Base-by-base conservation (phyloP, 1,140 invertebrate species). In the Chironomus tepperi region DNA sequence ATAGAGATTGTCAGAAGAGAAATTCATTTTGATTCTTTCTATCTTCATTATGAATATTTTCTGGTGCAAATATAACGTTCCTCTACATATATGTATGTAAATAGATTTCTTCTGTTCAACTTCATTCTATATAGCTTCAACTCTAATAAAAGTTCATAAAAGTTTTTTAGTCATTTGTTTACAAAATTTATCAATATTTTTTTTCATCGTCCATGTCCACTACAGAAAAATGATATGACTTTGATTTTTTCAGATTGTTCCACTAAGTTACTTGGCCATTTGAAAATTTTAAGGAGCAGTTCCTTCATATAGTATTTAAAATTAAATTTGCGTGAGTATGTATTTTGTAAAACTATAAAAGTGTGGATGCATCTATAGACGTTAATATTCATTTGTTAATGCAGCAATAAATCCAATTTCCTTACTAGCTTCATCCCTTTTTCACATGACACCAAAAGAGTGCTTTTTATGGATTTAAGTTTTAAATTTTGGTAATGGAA, bases 221-320 rank as follows among this genome's bases (percentile, higher is more conserved):
- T 70, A 70, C 65, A 70, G 65, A 70, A 70, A 70, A 70, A 70
- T 70, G 65, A 70, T 70, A 70, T 70, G 65, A 70, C 18, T 70
- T 19, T 16, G 65, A 70, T 70, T 19, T 70, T 70, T 18, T 67
- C 7, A 67, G 64, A 67, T 67, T 16, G 65, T 70, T 70, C 65
- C 19, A 19, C 65, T 18, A 70, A 34, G 24, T 34, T 34, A 34
- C 24, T 34, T 34, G 24, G 24, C 24, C 24, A 34, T 34, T 34
- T 34, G 24, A 34, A 34, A 34, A 2, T 2, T 34, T 34, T 5
- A 34, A 34, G 24, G 5, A 34, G 24, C 24, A 34, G 24, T 34
- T 34, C 24, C 24, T 34, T 34, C 2, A 34, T 2, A 34, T 34
- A 34, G 24, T 34, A 2, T 34, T 34, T 34, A 2, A 34, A 34